Evolutionary conservation across 2,888 invertebrate genomes (phyloP).

Genomic region (Oasisia sp.): DNA sequence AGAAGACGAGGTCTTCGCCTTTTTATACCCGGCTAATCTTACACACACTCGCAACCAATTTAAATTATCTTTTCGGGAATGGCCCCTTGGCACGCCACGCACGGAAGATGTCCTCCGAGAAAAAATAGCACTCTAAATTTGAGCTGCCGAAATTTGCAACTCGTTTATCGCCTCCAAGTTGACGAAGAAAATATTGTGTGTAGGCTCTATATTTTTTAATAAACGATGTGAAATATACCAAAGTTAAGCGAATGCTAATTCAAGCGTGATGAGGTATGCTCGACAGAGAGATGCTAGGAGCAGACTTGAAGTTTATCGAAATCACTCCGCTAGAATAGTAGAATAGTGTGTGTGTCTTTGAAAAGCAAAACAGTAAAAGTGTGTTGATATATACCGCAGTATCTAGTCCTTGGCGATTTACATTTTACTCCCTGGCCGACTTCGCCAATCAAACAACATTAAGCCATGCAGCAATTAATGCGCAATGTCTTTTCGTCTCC

Average conservation of each 20-base stretch:
- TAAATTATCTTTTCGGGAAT: not conserved
- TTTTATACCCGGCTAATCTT: not conserved
- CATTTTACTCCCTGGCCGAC: too few relatives aligned
- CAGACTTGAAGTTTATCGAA: too few relatives aligned
- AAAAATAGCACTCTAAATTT: not conserved
- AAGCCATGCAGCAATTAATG: too few relatives aligned
- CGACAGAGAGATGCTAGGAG: not conserved
- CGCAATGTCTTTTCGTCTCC: too few relatives aligned
- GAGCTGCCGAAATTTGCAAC: not conserved
- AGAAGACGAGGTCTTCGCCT: not conserved
- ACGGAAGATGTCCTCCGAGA: not conserved
- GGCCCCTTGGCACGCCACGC: not conserved
- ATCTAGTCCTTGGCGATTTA: too few relatives aligned
- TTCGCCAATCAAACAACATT: too few relatives aligned
- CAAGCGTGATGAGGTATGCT: not conserved
- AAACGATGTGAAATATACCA: not conserved
- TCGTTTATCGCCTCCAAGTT: not conserved
- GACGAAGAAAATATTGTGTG: conserved; percentile 12
- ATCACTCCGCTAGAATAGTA: too few relatives aligned
- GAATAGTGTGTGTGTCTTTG: too few relatives aligned
- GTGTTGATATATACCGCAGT: too few relatives aligned
- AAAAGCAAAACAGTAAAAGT: too few relatives aligned
- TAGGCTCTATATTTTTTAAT: not conserved
- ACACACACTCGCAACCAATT: not conserved
- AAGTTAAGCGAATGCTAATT: not conserved